phyloP scores from a whole-genome alignment of 2,113 vertebrate species.

The Malurus melanocephalus region DNA sequence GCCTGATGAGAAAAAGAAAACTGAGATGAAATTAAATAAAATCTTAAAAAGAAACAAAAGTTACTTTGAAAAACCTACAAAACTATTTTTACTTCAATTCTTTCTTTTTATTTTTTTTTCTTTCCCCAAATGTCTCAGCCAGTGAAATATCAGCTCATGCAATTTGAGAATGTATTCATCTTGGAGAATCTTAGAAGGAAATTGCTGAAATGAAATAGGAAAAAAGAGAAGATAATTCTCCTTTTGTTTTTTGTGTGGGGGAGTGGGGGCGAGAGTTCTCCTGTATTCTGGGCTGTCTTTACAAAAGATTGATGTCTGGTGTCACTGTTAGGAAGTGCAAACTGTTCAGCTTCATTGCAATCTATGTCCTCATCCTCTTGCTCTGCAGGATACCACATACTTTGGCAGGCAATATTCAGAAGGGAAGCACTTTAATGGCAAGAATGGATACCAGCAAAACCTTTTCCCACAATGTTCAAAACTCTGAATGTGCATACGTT shows the following conservation, averaged over 20 bases:
- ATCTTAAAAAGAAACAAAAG: background rate
- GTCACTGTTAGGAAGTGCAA: constrained; percentile 89
- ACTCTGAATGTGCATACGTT: constrained; percentile 52
- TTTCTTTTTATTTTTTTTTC: background rate
- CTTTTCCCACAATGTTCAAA: constrained; percentile 75
- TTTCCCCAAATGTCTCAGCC: background rate
- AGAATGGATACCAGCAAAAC: constrained; percentile 82
- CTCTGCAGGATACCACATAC: constrained; percentile 86
- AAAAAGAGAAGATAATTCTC: constrained; percentile 77
- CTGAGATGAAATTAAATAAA: constrained; percentile 7
- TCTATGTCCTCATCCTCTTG: constrained; percentile 81
- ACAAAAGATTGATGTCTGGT: constrained; percentile 89
- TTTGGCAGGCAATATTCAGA: constrained; percentile 85
- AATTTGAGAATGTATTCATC: constrained; percentile 47
- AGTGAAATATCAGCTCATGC: constrained; percentile 20
- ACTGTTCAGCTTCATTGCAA: constrained; percentile 86
- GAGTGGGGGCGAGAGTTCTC: constrained; percentile 43
- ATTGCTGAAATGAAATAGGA: constrained; percentile 41
- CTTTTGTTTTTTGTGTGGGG: constrained; percentile 70
- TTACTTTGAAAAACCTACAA: background rate
- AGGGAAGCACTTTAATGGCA: constrained; percentile 85
- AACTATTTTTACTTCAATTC: background rate
- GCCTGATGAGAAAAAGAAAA: constrained; percentile 33
- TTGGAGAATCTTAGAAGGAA: constrained; percentile 62
- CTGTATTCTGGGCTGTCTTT: constrained; percentile 70